phyloP scores from a whole-genome alignment of 2,113 vertebrate genomes.

The Atractosteus spatula region DNA sequence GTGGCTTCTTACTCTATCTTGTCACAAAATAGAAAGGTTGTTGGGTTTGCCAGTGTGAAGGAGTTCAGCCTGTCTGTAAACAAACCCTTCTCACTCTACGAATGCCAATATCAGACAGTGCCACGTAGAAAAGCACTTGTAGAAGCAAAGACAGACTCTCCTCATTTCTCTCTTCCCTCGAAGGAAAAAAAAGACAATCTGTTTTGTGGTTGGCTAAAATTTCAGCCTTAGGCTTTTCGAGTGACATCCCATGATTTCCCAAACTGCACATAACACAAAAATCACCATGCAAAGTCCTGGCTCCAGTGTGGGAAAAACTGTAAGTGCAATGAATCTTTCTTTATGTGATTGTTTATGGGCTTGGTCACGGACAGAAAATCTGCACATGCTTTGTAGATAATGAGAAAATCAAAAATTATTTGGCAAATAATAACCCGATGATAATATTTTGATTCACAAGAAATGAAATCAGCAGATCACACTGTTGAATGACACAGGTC shows the following conservation, averaged over 20 bases:
- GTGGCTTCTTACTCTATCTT: too few relatives aligned
- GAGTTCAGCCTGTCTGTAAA: neutral
- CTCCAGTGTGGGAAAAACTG: constrained; percentile 64
- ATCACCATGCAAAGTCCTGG: constrained; percentile 39
- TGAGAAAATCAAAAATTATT: constrained; percentile 75
- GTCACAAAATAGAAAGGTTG: neutral
- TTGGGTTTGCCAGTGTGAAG: constrained; percentile 4
- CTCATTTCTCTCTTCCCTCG: too few relatives aligned
- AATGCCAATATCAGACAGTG: neutral
- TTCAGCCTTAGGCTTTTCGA: constrained; percentile 25
- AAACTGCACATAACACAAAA: constrained; percentile 18
- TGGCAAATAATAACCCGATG: constrained; percentile 47
- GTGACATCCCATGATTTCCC: too few relatives aligned
- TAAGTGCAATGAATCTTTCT: constrained; percentile 55
- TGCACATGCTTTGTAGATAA: constrained; percentile 47
- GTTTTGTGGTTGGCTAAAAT: constrained; percentile 45
- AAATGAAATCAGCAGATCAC: constrained; percentile 48
- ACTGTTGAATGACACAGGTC: constrained; percentile 26
- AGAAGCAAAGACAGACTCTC: too few relatives aligned
- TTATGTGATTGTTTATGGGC: constrained; percentile 69
- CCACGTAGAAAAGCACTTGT: neutral
- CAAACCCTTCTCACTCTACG: neutral
- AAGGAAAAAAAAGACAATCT: neutral
- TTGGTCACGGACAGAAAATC: constrained; percentile 16
- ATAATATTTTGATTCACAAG: constrained; percentile 43